phyloP scores from a whole-genome alignment of 2,888 invertebrate species.

The Eumerus sabulonum region DNA sequence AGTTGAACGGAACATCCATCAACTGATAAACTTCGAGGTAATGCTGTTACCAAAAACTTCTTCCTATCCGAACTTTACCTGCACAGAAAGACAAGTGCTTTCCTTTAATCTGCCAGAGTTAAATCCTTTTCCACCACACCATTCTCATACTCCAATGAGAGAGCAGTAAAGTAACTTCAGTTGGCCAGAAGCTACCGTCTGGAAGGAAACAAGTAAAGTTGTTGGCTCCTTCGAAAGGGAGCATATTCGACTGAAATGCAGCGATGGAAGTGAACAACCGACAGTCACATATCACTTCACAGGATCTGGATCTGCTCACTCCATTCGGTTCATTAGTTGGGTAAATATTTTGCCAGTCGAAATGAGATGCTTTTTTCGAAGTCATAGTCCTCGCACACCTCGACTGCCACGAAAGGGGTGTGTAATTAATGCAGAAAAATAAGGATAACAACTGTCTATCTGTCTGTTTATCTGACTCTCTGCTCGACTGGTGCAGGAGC shows the following conservation, averaged over 20 bases:
- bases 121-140: conserved; percentile 38
- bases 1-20: conserved; percentile 52
- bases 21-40: conserved; percentile 58
- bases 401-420: conserved; percentile 49
- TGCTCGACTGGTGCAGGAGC: neutral
- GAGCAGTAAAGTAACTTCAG: conserved; percentile 42
- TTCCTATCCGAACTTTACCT: conserved; percentile 30
- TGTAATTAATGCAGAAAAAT: conserved; percentile 58
- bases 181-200: conserved; percentile 61
- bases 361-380: conserved; percentile 53
- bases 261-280: conserved; percentile 1
- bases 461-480: too few species aligned
- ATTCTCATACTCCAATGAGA: neutral
- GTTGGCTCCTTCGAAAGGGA: conserved; percentile 21
- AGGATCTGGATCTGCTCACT: conserved; percentile 20
- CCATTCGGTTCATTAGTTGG: conserved; percentile 64
- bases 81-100: conserved; percentile 19
- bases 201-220: conserved; percentile 34
- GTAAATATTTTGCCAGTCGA: conserved; percentile 62
- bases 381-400: conserved; percentile 36
- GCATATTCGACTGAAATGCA: conserved; percentile 22
- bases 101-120: conserved; percentile 53
- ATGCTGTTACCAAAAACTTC: conserved; percentile 55
- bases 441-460: conserved; percentile 16
- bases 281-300: conserved; percentile 49